A percentile compares a stretch with the other conserved stretches of the same genome.
These are phyloP conservation scores for Chaenodraco wilsoni DNA, from an alignment of 2,797 vertebrate genomes.

Conservation along the genomic window DNA sequence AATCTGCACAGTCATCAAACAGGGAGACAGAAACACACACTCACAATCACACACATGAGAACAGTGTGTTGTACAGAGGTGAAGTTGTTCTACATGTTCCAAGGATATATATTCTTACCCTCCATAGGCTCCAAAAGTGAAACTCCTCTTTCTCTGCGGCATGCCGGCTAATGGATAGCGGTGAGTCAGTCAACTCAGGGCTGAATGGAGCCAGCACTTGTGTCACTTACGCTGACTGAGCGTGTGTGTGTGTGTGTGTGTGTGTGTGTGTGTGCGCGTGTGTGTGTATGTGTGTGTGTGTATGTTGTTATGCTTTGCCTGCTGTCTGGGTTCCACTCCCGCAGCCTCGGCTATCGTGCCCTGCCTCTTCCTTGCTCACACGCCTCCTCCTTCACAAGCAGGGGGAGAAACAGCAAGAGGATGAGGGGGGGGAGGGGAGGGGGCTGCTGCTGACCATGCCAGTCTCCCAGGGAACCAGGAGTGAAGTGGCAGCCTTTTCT, in stretches of 20 bases:
- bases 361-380: conserved; percentile 71
- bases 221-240: conserved; percentile 80
- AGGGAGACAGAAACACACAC: conserved; percentile 36
- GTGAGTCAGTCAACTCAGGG: conserved; percentile 70
- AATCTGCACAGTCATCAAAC: conserved; percentile 72
- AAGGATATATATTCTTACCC: conserved; percentile 80
- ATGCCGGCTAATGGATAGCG: conserved; percentile 75
- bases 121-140: conserved; percentile 89
- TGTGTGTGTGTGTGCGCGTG: conserved; percentile 48
- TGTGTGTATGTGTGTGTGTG: conserved; percentile 46
- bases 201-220: conserved; percentile 77
- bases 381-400: conserved; percentile 73
- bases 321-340: conserved; percentile 71
- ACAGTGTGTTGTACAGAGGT: conserved; percentile 13
- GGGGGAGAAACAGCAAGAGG: conserved; percentile 48
- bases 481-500: conserved; percentile 37
- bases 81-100: conserved; percentile 30
- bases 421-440: conserved; percentile 42
- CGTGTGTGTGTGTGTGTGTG: conserved; percentile 51
- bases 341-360: conserved; percentile 57
- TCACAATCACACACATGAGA: conserved; percentile 19
- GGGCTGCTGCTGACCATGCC: conserved; percentile 64
- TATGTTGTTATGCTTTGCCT: conserved; percentile 60
- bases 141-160: conserved; percentile 89
- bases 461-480: conserved; percentile 67